Base-by-base conservation (phyloP, 2,888 invertebrate genomes). In the Pyrrhosoma nymphula region DNA sequence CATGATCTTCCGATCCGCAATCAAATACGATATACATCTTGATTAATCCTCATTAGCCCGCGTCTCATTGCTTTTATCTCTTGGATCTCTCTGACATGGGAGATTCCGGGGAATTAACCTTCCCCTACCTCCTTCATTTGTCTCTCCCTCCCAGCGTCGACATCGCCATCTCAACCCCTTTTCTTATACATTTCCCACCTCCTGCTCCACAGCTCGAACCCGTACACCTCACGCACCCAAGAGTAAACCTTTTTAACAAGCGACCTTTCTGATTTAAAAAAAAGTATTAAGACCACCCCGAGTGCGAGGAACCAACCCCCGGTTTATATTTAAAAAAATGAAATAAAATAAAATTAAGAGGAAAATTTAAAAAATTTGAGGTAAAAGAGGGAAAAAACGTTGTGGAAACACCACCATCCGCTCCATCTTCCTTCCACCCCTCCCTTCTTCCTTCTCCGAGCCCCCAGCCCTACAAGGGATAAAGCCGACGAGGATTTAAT, bases 401-500 rank as follows among this genome's bases (percentile, higher is more conserved):
- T 16, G 60, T 60, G 60, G 60, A 60, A 82, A 35, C 30, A 16
- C 35, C 82, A 14, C 26, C 82, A 16, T 60, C 60, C 60, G 60
- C 60, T 60, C 60, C 20, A 20, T 16, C 60, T 20, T 60, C 20
- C 60, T 20, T 60, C 60, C 60, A 16, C 30, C 30, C 10, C 18
- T 23, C 30, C 0, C 30, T 16, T 10, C 90, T 60, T 26, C 91
- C 26, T 47, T 69, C 69, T 63, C 35, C 39, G n/a, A 91, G 35
- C 63, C 10, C 23, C 63, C 60, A 10, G 39, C n/a, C 69, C n/a
- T 75, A 20, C 63, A 93, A 39, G 93, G 93, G 93, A 69, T 69
- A 60, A 75, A 75, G 75, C 69, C 93, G 75, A 39, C 47, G 93
- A 93, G 93, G 93, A 93, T 93, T 93, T 93, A 93, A 93, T 93